A percentile compares a stretch with the other conserved stretches of the same genome.
phyloP scores from a whole-genome alignment of 2,888 invertebrate genomes.

The Drosophila macrospina region DNA sequence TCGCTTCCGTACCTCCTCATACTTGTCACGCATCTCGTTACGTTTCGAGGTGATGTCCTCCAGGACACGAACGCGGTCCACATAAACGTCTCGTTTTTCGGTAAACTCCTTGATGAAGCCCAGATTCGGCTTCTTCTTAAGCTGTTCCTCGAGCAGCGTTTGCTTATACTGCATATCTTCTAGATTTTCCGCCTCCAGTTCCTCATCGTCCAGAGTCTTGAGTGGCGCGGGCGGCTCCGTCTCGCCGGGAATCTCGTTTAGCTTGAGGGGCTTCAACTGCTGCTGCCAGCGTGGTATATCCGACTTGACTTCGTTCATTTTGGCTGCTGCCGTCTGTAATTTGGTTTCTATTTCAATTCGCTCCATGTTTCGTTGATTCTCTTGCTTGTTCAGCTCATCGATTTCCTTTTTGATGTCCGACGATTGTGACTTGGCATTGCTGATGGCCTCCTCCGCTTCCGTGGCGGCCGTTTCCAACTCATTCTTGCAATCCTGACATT shows the following conservation, averaged over 20 bases:
- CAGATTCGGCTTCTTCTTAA: slow-evolving; percentile 90
- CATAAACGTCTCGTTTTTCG: slow-evolving; percentile 90
- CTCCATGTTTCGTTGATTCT: slow-evolving; percentile 89
- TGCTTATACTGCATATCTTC: slow-evolving; percentile 88
- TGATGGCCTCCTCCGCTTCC: slow-evolving; percentile 87
- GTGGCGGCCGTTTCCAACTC: slow-evolving; percentile 87
- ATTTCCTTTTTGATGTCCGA: slow-evolving; percentile 89
- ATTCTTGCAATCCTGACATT: slow-evolving; percentile 87
- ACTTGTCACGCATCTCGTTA: slow-evolving; percentile 91
- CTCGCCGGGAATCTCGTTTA: slow-evolving; percentile 88
- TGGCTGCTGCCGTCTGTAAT: slow-evolving; percentile 87
- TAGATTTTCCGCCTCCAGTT: slow-evolving; percentile 87
- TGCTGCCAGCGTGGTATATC: slow-evolving; percentile 87
- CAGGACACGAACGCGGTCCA: slow-evolving; percentile 91
- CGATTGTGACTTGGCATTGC: slow-evolving; percentile 87
- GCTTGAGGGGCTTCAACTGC: slow-evolving; percentile 87
- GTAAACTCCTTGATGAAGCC: slow-evolving; percentile 91
- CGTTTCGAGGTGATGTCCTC: slow-evolving; percentile 92
- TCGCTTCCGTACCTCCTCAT: slow-evolving; percentile 89
- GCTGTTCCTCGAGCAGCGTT: slow-evolving; percentile 87
- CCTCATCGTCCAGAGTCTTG: slow-evolving; percentile 88
- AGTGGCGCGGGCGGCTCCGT: slow-evolving; percentile 86
- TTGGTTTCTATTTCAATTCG: slow-evolving; percentile 92
- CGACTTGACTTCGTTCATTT: slow-evolving; percentile 87
- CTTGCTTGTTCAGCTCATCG: slow-evolving; percentile 87